These are phyloP conservation scores for Nomada fabriciana DNA, from an alignment of 2,888 invertebrate genomes.

Conservation along the genomic window DNA sequence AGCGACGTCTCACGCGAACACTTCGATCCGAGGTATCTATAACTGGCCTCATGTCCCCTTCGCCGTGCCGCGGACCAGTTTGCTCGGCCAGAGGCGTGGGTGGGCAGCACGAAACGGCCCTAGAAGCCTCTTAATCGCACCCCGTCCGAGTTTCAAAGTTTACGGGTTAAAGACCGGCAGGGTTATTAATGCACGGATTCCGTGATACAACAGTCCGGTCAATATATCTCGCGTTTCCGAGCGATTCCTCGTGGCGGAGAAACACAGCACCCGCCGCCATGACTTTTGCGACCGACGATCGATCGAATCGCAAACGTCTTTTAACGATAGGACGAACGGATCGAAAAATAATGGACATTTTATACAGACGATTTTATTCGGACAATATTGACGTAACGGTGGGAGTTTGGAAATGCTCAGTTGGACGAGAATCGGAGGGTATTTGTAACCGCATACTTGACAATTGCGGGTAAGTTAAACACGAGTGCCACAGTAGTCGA, in stretches of 20 bases:
- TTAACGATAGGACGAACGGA: background rate
- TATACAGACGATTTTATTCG: background rate
- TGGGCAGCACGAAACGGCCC: conserved; percentile 70
- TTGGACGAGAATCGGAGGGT: too few relatives aligned
- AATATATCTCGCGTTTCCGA: conserved; percentile 75
- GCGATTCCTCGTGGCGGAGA: conserved; percentile 67
- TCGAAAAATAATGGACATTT: conserved; percentile 1
- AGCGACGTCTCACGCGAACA: conserved; percentile 71
- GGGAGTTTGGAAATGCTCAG: too few relatives aligned
- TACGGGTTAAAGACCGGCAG: conserved; percentile 77
- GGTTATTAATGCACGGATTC: conserved; percentile 79
- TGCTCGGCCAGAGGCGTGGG: conserved; percentile 45
- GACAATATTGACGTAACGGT: too few relatives aligned
- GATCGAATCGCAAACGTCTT: conserved; percentile 52
- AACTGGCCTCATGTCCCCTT: conserved; percentile 46
- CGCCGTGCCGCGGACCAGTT: conserved; percentile 51
- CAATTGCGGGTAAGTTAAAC: too few relatives aligned
- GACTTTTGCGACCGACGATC: conserved; percentile 51
- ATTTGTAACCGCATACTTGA: too few relatives aligned
- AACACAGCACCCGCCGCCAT: conserved; percentile 30
- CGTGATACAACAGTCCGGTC: conserved; percentile 75
- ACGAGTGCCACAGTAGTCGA: too few relatives aligned
- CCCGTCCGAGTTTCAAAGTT: conserved; percentile 78
- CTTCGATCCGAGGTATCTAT: conserved; percentile 71
- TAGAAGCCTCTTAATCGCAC: conserved; percentile 77